A percentile compares a stretch with the other conserved stretches of the same genome.
Evolutionary conservation across 2,113 vertebrate genomes (phyloP).

Genomic region (Bos taurus): DNA sequence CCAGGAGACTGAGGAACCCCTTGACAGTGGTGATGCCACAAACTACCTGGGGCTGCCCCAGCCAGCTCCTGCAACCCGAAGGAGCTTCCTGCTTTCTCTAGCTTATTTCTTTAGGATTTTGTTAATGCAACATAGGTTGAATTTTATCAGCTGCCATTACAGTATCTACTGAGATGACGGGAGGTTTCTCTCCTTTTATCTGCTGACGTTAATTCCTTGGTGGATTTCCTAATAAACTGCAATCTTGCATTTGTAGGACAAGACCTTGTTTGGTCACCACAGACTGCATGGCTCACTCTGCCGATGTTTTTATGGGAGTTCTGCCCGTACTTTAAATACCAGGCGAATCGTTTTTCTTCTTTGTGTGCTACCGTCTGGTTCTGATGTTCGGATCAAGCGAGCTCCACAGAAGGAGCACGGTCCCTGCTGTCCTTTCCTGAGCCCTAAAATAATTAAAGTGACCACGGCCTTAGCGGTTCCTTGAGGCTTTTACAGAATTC

Average conservation of each 20-base stretch:
- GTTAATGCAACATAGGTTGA: not conserved
- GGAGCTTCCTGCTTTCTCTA: not conserved
- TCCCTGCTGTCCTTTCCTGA: not conserved
- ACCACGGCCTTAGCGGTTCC: not conserved
- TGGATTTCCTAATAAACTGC: not conserved
- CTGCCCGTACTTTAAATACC: not conserved
- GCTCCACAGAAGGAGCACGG: not conserved
- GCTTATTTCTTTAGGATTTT: not conserved
- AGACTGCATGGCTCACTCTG: rapidly evolving
- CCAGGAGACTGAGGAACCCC: not conserved
- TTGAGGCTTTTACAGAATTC: not conserved
- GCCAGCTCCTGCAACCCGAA: not conserved
- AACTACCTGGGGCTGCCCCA: not conserved
- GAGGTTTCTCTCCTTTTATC: not conserved
- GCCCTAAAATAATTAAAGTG: not conserved
- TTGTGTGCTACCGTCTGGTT: not conserved
- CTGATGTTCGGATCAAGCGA: not conserved
- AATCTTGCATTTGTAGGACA: not conserved
- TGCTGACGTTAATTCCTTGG: rapidly evolving
- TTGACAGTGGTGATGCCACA: rapidly evolving
- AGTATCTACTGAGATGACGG: not conserved
- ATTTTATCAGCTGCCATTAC: not conserved
- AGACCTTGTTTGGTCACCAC: not conserved
- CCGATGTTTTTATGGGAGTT: not conserved
- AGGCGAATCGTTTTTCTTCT: not conserved